These are phyloP conservation scores for Cynoglossus semilaevis DNA, from an alignment of 2,113 vertebrate species.

Conservation along the genomic window DNA sequence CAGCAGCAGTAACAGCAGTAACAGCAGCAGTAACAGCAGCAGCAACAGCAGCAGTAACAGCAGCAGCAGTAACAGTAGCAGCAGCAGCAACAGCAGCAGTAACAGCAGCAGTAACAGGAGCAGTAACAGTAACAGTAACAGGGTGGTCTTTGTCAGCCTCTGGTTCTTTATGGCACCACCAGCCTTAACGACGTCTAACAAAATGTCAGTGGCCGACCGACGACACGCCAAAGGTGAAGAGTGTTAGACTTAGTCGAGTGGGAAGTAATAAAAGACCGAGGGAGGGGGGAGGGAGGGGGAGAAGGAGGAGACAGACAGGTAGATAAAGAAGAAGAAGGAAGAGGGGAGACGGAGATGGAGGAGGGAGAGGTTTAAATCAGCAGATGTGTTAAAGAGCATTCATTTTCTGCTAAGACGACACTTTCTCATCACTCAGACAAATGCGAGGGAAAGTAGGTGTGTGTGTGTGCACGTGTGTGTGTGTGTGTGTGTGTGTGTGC, in stretches of 20 bases:
- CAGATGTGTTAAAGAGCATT: constrained; percentile 39
- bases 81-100: background rate
- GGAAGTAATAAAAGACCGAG: constrained; percentile 42
- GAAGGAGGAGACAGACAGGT: background rate
- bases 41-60: background rate
- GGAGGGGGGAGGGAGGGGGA: background rate
- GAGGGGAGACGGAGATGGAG: background rate
- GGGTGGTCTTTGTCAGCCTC: constrained; percentile 78
- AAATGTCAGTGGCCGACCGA: constrained; percentile 93
- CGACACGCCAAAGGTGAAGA: constrained; percentile 78
- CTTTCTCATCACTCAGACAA: constrained; percentile 19
- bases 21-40: background rate
- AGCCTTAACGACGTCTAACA: constrained; percentile 91
- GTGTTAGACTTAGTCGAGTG: constrained; percentile 41
- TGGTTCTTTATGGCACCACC: constrained; percentile 87
- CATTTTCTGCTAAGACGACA: constrained; percentile 41
- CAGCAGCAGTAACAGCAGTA: background rate
- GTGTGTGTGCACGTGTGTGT: background rate
- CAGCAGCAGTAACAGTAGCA: background rate
- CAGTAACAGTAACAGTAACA: background rate
- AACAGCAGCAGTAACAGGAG: no score
- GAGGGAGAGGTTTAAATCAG: constrained; percentile 48
- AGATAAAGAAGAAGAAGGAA: background rate
- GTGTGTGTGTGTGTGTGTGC: background rate
- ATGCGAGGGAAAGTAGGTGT: constrained; percentile 3